phyloP scores from a whole-genome alignment of 2,888 invertebrate species.

The Megastigmus dorsalis region DNA sequence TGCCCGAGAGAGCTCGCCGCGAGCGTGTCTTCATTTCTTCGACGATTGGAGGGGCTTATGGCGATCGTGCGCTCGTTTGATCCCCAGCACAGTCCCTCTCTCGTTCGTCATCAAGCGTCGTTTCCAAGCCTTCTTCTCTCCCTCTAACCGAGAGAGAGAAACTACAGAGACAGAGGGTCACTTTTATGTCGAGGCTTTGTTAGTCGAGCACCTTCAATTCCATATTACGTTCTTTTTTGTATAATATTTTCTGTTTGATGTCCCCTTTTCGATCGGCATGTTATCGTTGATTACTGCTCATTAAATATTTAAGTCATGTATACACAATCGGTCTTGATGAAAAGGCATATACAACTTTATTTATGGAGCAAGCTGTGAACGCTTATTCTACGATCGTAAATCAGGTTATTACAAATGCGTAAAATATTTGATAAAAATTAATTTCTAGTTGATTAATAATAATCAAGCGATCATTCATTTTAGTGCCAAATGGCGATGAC shows the following conservation, averaged over 20 bases:
- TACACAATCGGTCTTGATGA: no score
- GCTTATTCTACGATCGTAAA: no score
- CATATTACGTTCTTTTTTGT: neutral
- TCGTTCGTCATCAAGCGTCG: constrained; percentile 8
- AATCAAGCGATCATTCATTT: no score
- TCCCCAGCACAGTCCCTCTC: neutral
- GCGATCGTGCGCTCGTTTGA: constrained; percentile 18
- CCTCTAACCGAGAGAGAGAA: neutral
- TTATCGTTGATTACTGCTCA: no score
- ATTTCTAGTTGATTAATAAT: neutral
- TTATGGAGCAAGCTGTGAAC: no score
- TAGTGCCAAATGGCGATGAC: no score
- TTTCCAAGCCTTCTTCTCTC: neutral
- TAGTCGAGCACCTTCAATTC: neutral
- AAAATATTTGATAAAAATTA: no score
- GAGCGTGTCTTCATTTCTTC: constrained; percentile 11
- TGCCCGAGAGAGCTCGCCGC: no score
- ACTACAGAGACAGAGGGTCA: constrained; percentile 4
- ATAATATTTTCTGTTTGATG: neutral
- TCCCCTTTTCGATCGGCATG: neutral
- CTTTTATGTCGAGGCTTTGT: constrained; percentile 22
- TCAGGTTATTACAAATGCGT: no score
- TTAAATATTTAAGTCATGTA: no score
- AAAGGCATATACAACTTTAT: no score
- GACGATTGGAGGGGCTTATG: constrained; percentile 22